These are phyloP conservation scores for Aphrocallistes beatrix DNA, from an alignment of 37 sponge, comb jelly and placozoan species.

Conservation along the genomic window DNA sequence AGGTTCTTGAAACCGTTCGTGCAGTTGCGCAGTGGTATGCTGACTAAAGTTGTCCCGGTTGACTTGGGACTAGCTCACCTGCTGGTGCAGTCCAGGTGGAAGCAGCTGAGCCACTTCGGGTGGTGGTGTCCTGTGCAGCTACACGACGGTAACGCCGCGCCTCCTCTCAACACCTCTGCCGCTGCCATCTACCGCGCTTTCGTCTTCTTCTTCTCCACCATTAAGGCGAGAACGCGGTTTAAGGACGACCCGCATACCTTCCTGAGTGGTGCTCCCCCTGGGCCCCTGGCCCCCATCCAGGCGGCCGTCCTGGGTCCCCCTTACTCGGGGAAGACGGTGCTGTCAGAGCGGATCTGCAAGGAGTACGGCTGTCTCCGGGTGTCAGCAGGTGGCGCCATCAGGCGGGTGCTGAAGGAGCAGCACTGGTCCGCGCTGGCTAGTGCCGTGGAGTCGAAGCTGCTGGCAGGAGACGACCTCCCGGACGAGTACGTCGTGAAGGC, in stretches of 20 bases:
- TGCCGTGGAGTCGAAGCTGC: slow-evolving; percentile 46
- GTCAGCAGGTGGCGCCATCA: slow-evolving; percentile 72
- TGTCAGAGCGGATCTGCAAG: slow-evolving; percentile 49
- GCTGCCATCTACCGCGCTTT: slow-evolving; percentile 59
- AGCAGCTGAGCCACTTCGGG: slow-evolving; percentile 63
- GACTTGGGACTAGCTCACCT: slow-evolving; percentile 39
- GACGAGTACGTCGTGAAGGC: slow-evolving; percentile 76
- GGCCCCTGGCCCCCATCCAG: slow-evolving; percentile 46
- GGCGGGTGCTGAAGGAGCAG: slow-evolving; percentile 48
- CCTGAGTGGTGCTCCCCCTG: slow-evolving; percentile 40
- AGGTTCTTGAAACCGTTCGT: slow-evolving; percentile 38
- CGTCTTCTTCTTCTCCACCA: slow-evolving; percentile 51
- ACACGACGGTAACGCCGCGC: background rate
- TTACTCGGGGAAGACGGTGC: slow-evolving; percentile 81
- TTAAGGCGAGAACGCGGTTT: slow-evolving; percentile 40
- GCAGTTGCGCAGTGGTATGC: slow-evolving; percentile 48
- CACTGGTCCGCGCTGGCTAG: slow-evolving; percentile 54
- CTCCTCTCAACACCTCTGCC: slow-evolving; percentile 18
- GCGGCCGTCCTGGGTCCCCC: slow-evolving; percentile 83
- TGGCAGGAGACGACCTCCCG: slow-evolving; percentile 64
- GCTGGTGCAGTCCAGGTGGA: slow-evolving; percentile 65
- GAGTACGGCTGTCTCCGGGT: slow-evolving; percentile 68
- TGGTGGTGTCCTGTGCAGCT: slow-evolving; percentile 87
- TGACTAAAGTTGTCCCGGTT: slow-evolving; percentile 52
- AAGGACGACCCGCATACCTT: slow-evolving; percentile 58